These are phyloP conservation scores for Ectemnius continuus DNA, from an alignment of 2,888 invertebrate genomes.

Conservation along the genomic window DNA sequence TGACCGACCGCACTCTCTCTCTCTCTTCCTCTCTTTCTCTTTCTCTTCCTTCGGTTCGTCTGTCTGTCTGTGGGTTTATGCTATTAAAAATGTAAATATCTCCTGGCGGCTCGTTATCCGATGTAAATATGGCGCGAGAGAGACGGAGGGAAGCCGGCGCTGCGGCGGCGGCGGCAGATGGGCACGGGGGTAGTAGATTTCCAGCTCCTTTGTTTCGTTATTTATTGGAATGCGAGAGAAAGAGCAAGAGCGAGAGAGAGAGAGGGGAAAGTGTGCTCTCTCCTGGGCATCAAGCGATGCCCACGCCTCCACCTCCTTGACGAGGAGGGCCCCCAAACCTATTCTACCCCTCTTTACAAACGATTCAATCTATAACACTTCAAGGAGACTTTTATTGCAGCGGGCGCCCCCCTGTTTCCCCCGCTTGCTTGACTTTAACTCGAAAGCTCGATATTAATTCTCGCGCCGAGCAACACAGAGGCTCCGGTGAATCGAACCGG, in stretches of 20 bases:
- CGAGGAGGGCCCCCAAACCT: constrained; percentile 17
- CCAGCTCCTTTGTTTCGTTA: constrained; percentile 73
- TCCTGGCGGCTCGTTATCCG: constrained; percentile 76
- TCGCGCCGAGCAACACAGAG: too few species aligned
- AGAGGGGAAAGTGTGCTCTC: constrained; percentile 6
- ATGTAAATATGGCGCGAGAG: constrained; percentile 73
- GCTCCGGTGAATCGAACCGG: too few species aligned
- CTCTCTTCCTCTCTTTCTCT: too few species aligned
- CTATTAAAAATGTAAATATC: constrained; percentile 77
- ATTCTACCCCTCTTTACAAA: constrained; percentile 34
- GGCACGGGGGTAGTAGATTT: constrained; percentile 41
- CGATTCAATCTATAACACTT: constrained; percentile 45
- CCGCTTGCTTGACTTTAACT: not conserved
- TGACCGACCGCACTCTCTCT: too few species aligned
- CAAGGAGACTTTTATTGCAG: too few species aligned
- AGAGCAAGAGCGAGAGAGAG: constrained; percentile 2
- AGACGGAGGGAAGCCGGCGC: not conserved
- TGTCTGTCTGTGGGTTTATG: constrained; percentile 70
- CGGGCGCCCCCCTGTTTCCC: not conserved
- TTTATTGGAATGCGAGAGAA: constrained; percentile 69
- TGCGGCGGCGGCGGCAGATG: constrained; percentile 38
- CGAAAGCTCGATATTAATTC: not conserved
- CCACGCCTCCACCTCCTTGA: constrained; percentile 45
- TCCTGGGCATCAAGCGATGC: not conserved
- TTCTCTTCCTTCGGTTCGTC: constrained; percentile 28